These are phyloP conservation scores for Felis chaus DNA, from an alignment of 2,113 vertebrate genomes.

Conservation along the genomic window DNA sequence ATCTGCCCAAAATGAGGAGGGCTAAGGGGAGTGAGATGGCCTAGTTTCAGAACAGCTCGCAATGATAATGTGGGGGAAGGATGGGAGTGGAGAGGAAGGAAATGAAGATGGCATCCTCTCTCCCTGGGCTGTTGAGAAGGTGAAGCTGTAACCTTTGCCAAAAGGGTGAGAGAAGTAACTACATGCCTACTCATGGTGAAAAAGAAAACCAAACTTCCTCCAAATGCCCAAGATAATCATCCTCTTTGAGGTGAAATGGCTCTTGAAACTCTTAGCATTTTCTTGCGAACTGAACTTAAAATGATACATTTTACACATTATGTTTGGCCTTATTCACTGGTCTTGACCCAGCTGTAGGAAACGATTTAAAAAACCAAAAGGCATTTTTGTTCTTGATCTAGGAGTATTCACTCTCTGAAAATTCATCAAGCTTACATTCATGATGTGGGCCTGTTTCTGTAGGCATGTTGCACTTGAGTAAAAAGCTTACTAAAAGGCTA, in stretches of 20 bases:
- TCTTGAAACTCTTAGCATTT: conserved; percentile 29
- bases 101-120: background rate
- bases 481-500: background rate
- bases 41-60: background rate
- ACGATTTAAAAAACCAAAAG: background rate
- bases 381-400: background rate
- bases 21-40: background rate
- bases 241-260: conserved; percentile 9
- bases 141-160: background rate
- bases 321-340: background rate
- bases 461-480: background rate
- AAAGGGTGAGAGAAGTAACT: background rate
- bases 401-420: background rate
- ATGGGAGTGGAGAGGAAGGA: background rate
- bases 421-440: background rate
- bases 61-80: background rate
- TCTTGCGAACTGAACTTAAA: background rate
- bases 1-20: background rate
- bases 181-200: background rate
- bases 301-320: background rate
- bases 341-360: conserved; percentile 24
- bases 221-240: background rate
- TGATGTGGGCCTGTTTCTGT: background rate
- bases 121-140: background rate
- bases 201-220: background rate